Conservation (phyloP, 2,888 invertebrate species). For the Dolichomitus sp. region DNA sequence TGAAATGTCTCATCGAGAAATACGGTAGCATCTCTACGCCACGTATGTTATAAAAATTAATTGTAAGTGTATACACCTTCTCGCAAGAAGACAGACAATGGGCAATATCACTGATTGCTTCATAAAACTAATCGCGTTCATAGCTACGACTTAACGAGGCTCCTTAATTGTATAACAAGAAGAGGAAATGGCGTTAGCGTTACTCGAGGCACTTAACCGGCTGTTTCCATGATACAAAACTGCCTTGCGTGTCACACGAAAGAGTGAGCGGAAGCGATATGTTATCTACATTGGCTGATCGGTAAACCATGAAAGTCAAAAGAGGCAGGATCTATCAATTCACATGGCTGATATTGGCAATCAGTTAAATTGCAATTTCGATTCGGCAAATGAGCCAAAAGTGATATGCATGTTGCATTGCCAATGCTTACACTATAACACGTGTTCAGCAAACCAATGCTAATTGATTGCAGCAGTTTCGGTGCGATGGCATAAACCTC, state of each 20-base stretch:
- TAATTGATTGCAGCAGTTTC: constrained; percentile 59
- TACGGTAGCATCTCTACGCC: no score
- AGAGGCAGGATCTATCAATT: constrained; percentile 12
- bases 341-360: not conserved
- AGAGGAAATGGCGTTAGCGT: constrained; percentile 36
- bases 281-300: constrained; percentile 33
- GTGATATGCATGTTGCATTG: constrained; percentile 11
- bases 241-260: constrained; percentile 44
- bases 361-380: constrained; percentile 35
- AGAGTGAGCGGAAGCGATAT: not conserved
- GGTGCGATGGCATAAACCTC: constrained; percentile 31
- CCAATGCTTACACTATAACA: constrained; percentile 22
- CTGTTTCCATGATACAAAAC: not conserved
- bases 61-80: not conserved
- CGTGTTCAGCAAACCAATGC: constrained; percentile 11
- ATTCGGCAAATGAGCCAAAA: not conserved
- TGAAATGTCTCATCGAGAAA: no score
- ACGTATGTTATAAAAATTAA: not conserved
- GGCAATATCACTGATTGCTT: constrained; percentile 37
- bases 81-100: not conserved
- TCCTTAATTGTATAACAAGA: constrained; percentile 13
- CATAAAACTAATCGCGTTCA: constrained; percentile 27
- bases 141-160: not conserved
- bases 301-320: constrained; percentile 27
- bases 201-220: constrained; percentile 20